Evolutionary conservation across 1,140 invertebrate species (phyloP).

Genomic region (Oreohelix idahoensis): DNA sequence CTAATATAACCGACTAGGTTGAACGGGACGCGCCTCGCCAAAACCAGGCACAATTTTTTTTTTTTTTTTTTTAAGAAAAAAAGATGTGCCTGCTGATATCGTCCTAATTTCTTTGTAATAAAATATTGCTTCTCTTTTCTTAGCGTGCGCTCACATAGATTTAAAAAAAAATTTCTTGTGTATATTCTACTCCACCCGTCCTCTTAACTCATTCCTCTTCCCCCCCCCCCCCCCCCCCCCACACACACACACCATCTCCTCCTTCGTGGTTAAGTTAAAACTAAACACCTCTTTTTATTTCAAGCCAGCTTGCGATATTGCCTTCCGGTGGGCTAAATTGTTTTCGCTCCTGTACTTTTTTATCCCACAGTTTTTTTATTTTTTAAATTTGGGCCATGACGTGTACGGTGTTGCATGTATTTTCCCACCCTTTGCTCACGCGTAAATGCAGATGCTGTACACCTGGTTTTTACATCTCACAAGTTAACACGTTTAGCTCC

Average conservation of each 20-base stretch:
- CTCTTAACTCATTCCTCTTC: neutral
- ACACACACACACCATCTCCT: no score
- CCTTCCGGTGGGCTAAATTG: constrained; percentile 8
- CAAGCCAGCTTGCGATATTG: neutral
- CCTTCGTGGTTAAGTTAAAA: no score
- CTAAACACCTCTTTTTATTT: neutral
- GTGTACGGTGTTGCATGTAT: constrained; percentile 5
- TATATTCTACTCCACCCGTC: neutral
- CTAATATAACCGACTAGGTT: no score
- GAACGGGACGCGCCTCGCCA: no score
- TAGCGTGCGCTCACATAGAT: no score
- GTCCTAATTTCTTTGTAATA: no score
- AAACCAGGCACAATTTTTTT: no score
- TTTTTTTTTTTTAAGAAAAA: no score
- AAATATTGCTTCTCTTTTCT: no score
- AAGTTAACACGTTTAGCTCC: neutral
- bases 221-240: no score
- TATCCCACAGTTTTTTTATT: neutral
- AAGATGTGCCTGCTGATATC: no score
- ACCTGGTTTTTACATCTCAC: neutral
- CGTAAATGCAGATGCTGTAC: neutral
- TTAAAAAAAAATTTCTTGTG: neutral
- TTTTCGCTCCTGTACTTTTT: neutral
- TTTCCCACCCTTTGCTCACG: constrained; percentile 4
- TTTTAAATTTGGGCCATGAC: neutral